phyloP scores from a whole-genome alignment of 2,888 invertebrate genomes.

The Folsomia manolachei region DNA sequence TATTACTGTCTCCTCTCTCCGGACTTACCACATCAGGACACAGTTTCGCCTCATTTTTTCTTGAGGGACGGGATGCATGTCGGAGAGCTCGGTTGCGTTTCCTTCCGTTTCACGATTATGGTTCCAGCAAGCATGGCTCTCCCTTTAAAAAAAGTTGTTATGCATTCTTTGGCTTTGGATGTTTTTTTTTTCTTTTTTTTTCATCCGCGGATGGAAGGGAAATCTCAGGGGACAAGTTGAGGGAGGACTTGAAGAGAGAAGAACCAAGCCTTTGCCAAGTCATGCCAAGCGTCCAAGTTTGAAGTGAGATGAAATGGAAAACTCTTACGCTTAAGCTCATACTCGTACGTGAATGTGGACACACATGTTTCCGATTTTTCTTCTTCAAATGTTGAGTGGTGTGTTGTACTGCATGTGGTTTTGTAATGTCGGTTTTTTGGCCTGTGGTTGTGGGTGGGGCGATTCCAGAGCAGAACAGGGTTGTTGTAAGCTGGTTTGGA shows the following conservation, averaged over 20 bases:
- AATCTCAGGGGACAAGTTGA: slow-evolving; percentile 39
- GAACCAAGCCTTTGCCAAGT: not conserved
- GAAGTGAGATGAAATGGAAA: slow-evolving; percentile 21
- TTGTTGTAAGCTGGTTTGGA: not conserved
- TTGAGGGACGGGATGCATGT: not conserved
- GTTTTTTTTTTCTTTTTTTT: too few relatives aligned
- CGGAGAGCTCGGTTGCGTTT: slow-evolving; percentile 9
- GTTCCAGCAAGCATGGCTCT: too few relatives aligned
- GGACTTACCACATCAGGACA: not conserved
- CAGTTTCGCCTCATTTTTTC: slow-evolving; percentile 1
- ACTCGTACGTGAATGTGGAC: too few relatives aligned
- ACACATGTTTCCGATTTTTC: slow-evolving; percentile 18
- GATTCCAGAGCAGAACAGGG: too few relatives aligned
- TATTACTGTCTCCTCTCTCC: slow-evolving; percentile 14
- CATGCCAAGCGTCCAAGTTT: not conserved
- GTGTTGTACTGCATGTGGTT: too few relatives aligned
- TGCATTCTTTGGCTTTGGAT: slow-evolving; percentile 11
- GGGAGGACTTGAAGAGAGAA: slow-evolving; percentile 8
- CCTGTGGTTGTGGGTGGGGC: too few relatives aligned
- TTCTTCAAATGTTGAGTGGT: slow-evolving; percentile 1
- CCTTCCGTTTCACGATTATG: slow-evolving; percentile 7
- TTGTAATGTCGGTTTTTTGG: too few relatives aligned
- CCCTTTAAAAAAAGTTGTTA: slow-evolving; percentile 20
- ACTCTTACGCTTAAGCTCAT: not conserved
- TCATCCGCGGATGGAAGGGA: slow-evolving; percentile 16